Evolutionary conservation across 2,113 vertebrate genomes (phyloP).

Genomic region (Synodontis membranacea): DNA sequence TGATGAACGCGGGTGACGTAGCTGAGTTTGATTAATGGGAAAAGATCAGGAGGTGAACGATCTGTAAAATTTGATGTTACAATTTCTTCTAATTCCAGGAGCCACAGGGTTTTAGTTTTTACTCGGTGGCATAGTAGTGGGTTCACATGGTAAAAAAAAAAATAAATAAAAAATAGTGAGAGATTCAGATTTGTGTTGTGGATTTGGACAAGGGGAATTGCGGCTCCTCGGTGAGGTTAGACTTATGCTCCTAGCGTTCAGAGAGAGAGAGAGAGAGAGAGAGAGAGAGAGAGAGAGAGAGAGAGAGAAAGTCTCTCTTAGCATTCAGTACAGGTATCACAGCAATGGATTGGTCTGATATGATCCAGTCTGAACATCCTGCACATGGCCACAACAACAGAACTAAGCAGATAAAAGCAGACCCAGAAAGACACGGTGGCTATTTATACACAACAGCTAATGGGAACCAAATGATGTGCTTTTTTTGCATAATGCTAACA

Average conservation of each 20-base stretch:
- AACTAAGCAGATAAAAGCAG: neutral
- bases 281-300: neutral
- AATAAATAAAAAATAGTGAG: neutral
- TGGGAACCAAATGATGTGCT: neutral
- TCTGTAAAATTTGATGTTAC: neutral
- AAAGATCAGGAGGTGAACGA: neutral
- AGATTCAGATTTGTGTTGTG: neutral
- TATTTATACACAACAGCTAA: constrained; percentile 8
- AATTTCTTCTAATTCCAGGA: neutral
- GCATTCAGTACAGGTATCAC: constrained; percentile 13
- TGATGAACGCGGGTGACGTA: neutral
- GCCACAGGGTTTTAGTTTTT: neutral
- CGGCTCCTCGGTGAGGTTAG: neutral
- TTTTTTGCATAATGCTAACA: neutral
- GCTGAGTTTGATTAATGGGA: too few species aligned
- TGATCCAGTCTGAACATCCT: constrained; percentile 6
- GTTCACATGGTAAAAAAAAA: too few species aligned
- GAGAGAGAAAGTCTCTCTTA: neutral
- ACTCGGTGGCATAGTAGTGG: neutral
- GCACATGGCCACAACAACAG: neutral
- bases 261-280: neutral
- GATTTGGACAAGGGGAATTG: neutral
- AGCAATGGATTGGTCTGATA: constrained; percentile 13
- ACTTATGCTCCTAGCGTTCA: neutral
- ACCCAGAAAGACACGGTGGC: neutral